phyloP scores from a whole-genome alignment of 2,113 vertebrate species.

The Apteryx owenii region DNA sequence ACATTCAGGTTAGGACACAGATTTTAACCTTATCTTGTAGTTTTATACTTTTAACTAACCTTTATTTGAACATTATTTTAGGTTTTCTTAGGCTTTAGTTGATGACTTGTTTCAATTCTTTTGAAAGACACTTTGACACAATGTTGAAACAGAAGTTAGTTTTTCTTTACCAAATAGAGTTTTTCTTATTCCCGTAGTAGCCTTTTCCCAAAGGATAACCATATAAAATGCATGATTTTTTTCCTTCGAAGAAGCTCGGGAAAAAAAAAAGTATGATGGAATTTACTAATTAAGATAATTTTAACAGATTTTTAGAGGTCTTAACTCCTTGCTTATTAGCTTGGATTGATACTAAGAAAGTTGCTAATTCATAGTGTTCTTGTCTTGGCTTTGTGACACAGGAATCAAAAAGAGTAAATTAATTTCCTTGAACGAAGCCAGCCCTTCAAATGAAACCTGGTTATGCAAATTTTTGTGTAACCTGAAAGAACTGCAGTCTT shows the following conservation, averaged over 20 bases:
- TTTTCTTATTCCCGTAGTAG: background rate
- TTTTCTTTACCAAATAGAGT: background rate
- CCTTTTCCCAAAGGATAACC: background rate
- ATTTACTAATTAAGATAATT: background rate
- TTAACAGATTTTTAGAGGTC: background rate
- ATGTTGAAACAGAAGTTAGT: background rate
- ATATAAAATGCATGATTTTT: background rate
- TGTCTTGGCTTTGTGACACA: background rate
- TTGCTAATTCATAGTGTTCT: background rate
- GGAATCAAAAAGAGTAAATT: background rate
- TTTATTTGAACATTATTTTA: background rate
- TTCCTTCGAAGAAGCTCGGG: background rate
- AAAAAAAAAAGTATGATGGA: background rate
- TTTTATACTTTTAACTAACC: background rate
- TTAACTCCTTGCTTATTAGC: background rate
- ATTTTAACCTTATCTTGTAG: background rate
- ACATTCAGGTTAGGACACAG: background rate
- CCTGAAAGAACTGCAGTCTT: background rate
- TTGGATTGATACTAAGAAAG: background rate
- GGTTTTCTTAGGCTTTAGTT: background rate
- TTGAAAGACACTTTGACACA: background rate
- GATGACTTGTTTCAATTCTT: background rate
- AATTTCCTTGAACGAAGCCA: background rate
- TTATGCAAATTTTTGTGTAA: background rate
- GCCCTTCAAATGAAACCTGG: background rate